A percentile compares a stretch with the other conserved stretches of the same genome.
These are phyloP conservation scores for Phenganax subtilis DNA, from an alignment of 92 coral and sea anemone species.

Conservation along the genomic window DNA sequence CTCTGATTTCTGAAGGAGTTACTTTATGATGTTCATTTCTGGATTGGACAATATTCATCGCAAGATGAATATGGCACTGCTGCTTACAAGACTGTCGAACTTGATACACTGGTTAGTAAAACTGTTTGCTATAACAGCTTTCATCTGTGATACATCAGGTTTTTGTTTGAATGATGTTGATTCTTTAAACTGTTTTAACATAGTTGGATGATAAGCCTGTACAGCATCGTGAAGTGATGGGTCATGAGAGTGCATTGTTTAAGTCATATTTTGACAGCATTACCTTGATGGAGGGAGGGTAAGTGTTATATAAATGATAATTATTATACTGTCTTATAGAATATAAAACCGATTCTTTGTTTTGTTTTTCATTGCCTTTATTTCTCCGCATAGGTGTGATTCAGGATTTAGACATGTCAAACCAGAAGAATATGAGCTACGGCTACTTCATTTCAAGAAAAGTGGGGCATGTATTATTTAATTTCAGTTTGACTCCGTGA, in stretches of 20 bases:
- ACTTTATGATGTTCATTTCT: conserved; percentile 81
- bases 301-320: conserved; percentile 2
- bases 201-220: conserved; percentile 89
- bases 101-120: conserved; percentile 73
- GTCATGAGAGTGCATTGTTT: conserved; percentile 59
- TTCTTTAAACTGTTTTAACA: not conserved
- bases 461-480: not conserved
- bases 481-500: not conserved
- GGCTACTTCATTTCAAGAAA: conserved; percentile 16
- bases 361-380: not conserved
- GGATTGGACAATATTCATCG: conserved; percentile 80
- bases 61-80: conserved; percentile 98
- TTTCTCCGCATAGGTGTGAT: conserved; percentile 10
- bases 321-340: too few species aligned
- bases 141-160: not conserved
- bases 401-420: conserved; percentile 37
- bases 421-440: conserved; percentile 25
- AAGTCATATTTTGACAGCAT: conserved; percentile 60
- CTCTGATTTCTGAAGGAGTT: conserved; percentile 54
- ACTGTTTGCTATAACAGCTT: not conserved
- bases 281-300: conserved; percentile 78
- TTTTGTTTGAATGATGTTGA: not conserved
- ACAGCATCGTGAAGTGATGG: conserved; percentile 90
- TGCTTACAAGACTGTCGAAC: conserved; percentile 93
- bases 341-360: not conserved